phyloP scores from a whole-genome alignment of 2,888 invertebrate species.

The Eulithis testata region DNA sequence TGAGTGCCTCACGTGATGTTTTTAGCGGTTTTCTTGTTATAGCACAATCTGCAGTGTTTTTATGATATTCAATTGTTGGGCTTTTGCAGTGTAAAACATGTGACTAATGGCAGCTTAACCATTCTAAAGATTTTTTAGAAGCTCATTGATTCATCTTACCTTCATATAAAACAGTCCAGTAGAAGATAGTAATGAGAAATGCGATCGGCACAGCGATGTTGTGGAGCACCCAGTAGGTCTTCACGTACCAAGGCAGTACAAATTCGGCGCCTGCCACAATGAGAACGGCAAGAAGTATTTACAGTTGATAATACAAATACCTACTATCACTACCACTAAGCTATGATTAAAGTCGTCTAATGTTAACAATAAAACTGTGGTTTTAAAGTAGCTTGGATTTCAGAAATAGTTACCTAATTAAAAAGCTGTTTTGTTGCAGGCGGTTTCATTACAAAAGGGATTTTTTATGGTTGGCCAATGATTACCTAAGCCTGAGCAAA shows the following conservation, averaged over 20 bases:
- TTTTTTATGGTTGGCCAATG: no score
- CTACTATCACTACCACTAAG: no score
- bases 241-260: constrained; percentile 73
- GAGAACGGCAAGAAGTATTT: constrained; percentile 34
- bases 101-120: no score
- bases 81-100: not conserved
- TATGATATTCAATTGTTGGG: not conserved
- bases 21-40: no score
- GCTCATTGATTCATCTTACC: constrained; percentile 47
- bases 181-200: constrained; percentile 77
- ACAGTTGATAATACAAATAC: not conserved
- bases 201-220: constrained; percentile 72
- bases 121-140: no score
- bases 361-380: not conserved
- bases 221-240: constrained; percentile 73
- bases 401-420: no score
- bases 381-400: not conserved
- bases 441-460: no score
- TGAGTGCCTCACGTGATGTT: no score
- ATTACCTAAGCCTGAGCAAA: no score
- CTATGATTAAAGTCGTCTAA: no score
- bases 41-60: not conserved
- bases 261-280: constrained; percentile 65
- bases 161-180: constrained; percentile 74
- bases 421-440: no score